Evolutionary conservation across 2,113 vertebrate species (phyloP), one percentile per base, ranked within the genome.

Genomic region (Ameiurus melas): DNA sequence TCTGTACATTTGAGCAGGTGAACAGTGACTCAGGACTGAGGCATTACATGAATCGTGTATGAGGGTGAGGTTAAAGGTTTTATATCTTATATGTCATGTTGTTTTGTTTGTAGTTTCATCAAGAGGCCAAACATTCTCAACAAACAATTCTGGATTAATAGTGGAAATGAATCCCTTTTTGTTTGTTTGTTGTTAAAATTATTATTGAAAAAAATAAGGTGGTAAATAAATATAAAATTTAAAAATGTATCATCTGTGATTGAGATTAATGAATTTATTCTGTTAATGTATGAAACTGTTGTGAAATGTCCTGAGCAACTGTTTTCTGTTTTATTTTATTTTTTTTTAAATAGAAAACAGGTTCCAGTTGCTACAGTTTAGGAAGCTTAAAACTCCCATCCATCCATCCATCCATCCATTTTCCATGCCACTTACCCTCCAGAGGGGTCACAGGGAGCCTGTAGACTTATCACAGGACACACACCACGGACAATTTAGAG

Each of bases 21-120:
- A 25, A 20, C 47, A 22, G 64, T 55, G 83, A 85, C 66, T 71
- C 83, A 85, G 64, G 19, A 53, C 64, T 14, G 27, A 78, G 71
- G 53, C 0, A 17, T 7, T 27, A 5, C 14, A 16, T 12, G 5
- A 9, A 8, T 20, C 7, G 0, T 5, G 39, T 13, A 47, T 7
- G 36, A 39, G 36, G 70, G 36, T 3, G 70, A 1, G 68, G 6
- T 10, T 20, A 3, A 16, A 71, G 33, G 30, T 8, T 1, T 68
- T 68, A n/a, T n/a, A 66, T 66, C 4, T 66, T 19, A 19, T 36
- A 5, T 2, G 6, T 16, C 68, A 33, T 70, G 30, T 27, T 8
- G 10, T 36, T 71, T 16, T 1, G 5, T 17, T 17, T 70, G 17
- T 70, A 70, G 25, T 7, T 25, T 62, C 12, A 5, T 36, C 1